These are phyloP conservation scores for Antedon mediterranea DNA, from an alignment of 53 echinoderm and acorn worm genomes.

Conservation along the genomic window DNA sequence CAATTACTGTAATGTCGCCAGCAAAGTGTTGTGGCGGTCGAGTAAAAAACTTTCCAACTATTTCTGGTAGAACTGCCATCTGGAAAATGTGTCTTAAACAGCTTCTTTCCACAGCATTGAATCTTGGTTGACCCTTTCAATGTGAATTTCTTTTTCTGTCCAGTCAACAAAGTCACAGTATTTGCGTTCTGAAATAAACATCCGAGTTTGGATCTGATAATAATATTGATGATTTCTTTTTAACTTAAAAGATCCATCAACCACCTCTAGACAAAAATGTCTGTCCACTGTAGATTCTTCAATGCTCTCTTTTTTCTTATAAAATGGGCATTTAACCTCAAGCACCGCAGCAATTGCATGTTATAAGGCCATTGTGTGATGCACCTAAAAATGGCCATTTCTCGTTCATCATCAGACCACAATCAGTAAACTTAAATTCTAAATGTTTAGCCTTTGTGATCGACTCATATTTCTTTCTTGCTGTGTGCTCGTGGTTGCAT, in stretches of 20 bases:
- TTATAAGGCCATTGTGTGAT: no score
- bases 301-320: constrained; percentile 3
- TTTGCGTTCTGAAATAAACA: background rate
- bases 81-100: constrained; percentile 7
- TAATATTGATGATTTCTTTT: constrained; percentile 11
- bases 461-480: background rate
- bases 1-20: no score
- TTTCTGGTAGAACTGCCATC: constrained; percentile 19
- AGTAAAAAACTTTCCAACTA: constrained; percentile 14
- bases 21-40: no score
- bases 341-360: no score
- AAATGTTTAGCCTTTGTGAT: background rate
- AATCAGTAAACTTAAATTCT: background rate
- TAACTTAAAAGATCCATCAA: background rate
- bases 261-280: background rate
- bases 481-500: background rate
- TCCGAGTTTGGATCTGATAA: constrained; percentile 15
- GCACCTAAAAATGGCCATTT: no score
- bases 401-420: background rate
- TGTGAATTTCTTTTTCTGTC: constrained; percentile 11
- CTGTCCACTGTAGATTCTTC: background rate
- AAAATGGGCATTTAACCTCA: constrained; percentile 32
- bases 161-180: constrained; percentile 14
- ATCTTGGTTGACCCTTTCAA: constrained; percentile 23
- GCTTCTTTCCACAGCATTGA: constrained; percentile 5